Base-by-base conservation (phyloP, 1,140 invertebrate species). In the Trichomalopsis sarcophagae region DNA sequence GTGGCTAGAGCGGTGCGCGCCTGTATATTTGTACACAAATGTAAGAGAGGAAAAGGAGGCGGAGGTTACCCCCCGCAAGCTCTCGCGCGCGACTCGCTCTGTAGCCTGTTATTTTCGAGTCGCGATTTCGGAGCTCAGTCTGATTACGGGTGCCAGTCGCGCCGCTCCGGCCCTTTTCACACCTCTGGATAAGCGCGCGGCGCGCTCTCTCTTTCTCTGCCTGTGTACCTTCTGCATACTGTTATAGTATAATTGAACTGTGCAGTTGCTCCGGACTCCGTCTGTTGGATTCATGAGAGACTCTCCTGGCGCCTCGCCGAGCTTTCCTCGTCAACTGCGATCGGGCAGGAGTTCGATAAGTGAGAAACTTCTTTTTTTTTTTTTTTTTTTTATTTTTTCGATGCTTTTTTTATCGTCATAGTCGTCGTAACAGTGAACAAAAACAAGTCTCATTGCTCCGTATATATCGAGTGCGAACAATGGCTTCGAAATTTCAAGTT, bases 121-220 rank as follows among this genome's bases (percentile, higher is more conserved):
- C 68, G 68, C 27, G 27, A 75, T 84, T 85, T 85, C 73, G 84
- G 84, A 21, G 87, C 89, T 87, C 91, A 92, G 92, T 93, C 91
- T 92, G 92, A 93, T 93, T 93, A 93, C 89, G 90, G 91, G 91
- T 93, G 91, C 89, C 89, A 90, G 87, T 89, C 89, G 89, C 84
- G 88, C 84, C 90, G 87, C 88, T 84, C 69, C 66, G 77, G 9
- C 17, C 11, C 21, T 27, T 62, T 66, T n/a, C 30, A 14, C 23
- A 27, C 76, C 47, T 13, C 81, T 36, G 33, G 33, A 36, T 36
- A 36, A 36, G 33, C 33, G 33, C 33, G 33, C 33, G 5, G 33
- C 33, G 33, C 33, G 33, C 33, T 3, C 33, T 27, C 27, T 27
- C 27, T 27, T 27, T 27, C 27, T 27, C 27, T 27, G 27, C 2